Percentiles rank a stretch among this genome's conserved stretches.
These are phyloP conservation scores for Carassius auratus DNA, from an alignment of 2,113 vertebrate genomes.

Conservation along the genomic window DNA sequence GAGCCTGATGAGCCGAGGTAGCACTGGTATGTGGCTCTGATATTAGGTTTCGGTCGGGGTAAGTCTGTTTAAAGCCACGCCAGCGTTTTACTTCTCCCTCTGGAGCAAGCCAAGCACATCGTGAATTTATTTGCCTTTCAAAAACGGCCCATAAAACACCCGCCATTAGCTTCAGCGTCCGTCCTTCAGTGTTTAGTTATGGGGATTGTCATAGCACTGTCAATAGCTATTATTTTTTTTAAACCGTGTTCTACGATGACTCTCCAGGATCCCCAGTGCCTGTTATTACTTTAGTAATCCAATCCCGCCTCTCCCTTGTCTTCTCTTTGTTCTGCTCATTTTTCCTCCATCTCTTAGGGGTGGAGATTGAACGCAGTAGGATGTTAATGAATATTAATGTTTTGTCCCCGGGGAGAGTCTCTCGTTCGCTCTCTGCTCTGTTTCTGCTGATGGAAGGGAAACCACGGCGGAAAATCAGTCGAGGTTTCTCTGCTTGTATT, in stretches of 20 bases:
- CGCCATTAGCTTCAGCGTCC: too few relatives aligned
- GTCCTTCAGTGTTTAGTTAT: too few relatives aligned
- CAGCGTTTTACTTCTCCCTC: slow-evolving; percentile 17
- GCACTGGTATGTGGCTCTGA: background rate
- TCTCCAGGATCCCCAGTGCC: too few relatives aligned
- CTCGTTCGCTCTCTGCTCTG: slow-evolving; percentile 55
- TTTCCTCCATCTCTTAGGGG: too few relatives aligned
- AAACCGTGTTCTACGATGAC: too few relatives aligned
- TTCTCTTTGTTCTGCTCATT: too few relatives aligned
- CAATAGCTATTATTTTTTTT: too few relatives aligned
- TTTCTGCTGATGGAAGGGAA: slow-evolving; percentile 72
- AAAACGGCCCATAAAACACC: slow-evolving; percentile 17
- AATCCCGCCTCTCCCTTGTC: too few relatives aligned
- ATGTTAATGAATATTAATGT: too few relatives aligned
- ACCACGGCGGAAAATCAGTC: slow-evolving; percentile 64
- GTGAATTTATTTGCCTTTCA: slow-evolving; percentile 36
- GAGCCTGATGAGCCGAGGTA: background rate
- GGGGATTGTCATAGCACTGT: too few relatives aligned
- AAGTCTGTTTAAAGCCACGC: background rate
- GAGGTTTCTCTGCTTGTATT: slow-evolving; percentile 40
- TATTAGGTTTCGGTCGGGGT: slow-evolving; percentile 4
- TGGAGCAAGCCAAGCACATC: background rate
- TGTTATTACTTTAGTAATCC: too few relatives aligned
- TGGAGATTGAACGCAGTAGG: too few relatives aligned
- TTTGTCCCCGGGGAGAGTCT: background rate